Evolutionary conservation across 2,888 invertebrate species (phyloP).

Genomic region (Philhelius pedissequus): DNA sequence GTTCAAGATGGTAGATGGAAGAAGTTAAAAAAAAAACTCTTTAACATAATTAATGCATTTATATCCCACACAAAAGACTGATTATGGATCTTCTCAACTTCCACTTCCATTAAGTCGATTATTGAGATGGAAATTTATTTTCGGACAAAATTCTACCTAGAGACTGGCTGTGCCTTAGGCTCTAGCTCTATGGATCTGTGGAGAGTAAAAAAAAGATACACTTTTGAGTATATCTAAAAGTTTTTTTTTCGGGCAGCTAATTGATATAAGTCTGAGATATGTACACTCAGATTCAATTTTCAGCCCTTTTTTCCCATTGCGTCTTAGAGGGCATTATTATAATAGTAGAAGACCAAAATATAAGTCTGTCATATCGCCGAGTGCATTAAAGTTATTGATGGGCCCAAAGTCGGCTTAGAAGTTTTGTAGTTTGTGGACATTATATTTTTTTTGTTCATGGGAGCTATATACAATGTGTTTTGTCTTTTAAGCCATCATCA

Average conservation of each 20-base stretch:
- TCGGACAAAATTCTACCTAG: not conserved
- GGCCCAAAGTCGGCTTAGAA: slow-evolving; percentile 50
- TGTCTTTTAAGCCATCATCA: slow-evolving; percentile 30
- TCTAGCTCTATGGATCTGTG: not conserved
- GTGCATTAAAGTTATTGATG: slow-evolving; percentile 66
- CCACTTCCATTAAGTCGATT: slow-evolving; percentile 64
- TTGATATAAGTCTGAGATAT: slow-evolving; percentile 61
- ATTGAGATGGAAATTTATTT: slow-evolving; percentile 61
- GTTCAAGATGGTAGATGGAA: slow-evolving; percentile 14
- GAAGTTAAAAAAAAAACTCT: slow-evolving; percentile 31
- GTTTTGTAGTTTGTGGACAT: slow-evolving; percentile 29
- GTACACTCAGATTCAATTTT: slow-evolving; percentile 50
- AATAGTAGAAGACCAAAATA: not conserved
- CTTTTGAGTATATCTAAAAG: slow-evolving; percentile 37
- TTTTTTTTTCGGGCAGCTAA: slow-evolving; percentile 54
- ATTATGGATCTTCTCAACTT: slow-evolving; percentile 49
- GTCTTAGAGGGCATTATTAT: not conserved
- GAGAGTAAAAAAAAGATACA: not conserved
- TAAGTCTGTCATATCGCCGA: slow-evolving; percentile 21
- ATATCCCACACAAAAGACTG: slow-evolving; percentile 64
- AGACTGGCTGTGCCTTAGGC: not conserved
- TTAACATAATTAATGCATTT: slow-evolving; percentile 67
- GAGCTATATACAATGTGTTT: slow-evolving; percentile 32
- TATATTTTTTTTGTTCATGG: not conserved
- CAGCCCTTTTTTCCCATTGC: slow-evolving; percentile 9